Evolutionary conservation across 2,888 invertebrate species (phyloP).

Genomic region (Pogonocherus hispidulus): DNA sequence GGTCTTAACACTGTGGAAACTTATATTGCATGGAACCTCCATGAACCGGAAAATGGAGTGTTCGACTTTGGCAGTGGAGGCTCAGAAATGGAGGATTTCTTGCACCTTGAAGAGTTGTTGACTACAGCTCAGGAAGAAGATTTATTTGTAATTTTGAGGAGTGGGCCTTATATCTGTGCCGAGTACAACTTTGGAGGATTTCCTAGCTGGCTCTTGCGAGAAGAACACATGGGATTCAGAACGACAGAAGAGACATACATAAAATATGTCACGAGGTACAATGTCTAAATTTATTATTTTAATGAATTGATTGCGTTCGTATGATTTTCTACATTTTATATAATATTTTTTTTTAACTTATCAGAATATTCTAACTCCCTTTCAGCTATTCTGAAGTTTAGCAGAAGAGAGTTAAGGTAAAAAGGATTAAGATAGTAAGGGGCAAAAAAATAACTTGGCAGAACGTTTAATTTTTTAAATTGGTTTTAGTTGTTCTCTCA

Average conservation of each 20-base stretch:
- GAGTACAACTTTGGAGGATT: conserved; percentile 80
- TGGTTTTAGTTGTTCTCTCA: no score
- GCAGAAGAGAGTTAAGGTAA: no score
- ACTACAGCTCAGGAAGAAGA: conserved; percentile 82
- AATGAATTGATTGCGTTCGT: no score
- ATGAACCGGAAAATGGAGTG: conserved; percentile 32
- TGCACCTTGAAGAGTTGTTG: conserved; percentile 77
- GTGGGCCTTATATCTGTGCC: conserved; percentile 93
- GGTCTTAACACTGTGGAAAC: conserved; percentile 91
- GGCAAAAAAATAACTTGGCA: no score
- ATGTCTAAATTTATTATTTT: no score
- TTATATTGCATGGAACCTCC: conserved; percentile 86
- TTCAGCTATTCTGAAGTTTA: no score
- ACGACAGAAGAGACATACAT: conserved; percentile 63
- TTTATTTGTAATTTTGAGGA: conserved; percentile 83
- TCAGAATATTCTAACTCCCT: no score
- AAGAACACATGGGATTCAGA: conserved; percentile 54
- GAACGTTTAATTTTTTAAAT: no score
- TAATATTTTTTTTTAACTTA: no score
- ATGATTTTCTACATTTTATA: no score
- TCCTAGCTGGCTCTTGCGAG: conserved; percentile 61
- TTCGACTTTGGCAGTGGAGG: conserved; percentile 72
- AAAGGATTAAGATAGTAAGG: no score
- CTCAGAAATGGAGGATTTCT: conserved; percentile 69
- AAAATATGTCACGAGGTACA: conserved; percentile 66